A percentile compares a stretch with the other conserved stretches of the same genome.
These are phyloP conservation scores for Agrochola macilenta DNA, from an alignment of 2,888 invertebrate species.

Conservation along the genomic window DNA sequence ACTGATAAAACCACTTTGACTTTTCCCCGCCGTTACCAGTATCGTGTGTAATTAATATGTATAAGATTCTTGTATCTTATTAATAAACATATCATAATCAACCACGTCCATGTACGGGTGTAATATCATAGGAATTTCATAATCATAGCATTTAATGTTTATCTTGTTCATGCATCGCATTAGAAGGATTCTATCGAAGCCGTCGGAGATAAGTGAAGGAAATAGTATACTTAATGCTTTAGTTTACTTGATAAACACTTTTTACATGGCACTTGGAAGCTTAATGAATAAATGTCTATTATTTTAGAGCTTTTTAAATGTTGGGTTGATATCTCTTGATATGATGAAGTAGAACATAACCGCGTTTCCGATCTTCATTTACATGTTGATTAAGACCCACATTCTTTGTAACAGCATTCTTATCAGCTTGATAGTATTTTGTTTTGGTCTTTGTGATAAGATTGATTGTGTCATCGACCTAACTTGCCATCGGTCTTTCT, in stretches of 20 bases:
- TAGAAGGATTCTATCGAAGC: constrained; percentile 27
- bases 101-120: constrained; percentile 7
- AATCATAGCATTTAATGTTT: constrained; percentile 25
- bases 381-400: background rate
- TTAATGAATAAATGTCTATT: constrained; percentile 1
- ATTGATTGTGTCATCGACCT: constrained; percentile 10
- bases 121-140: constrained; percentile 33
- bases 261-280: background rate
- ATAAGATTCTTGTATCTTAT: constrained; percentile 26
- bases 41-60: constrained; percentile 32
- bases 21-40: background rate
- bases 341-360: background rate
- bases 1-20: constrained; percentile 6
- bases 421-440: constrained; percentile 16
- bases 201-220: constrained; percentile 13
- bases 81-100: constrained; percentile 36
- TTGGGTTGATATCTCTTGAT: constrained; percentile 11
- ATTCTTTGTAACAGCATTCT: constrained; percentile 1
- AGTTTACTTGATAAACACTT: constrained; percentile 23
- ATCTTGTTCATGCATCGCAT: constrained; percentile 26
- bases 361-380: background rate
- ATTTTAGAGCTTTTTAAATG: constrained; percentile 14
- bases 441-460: constrained; percentile 23
- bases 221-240: constrained; percentile 22
- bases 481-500: background rate